Evolutionary conservation across 2,113 vertebrate genomes (phyloP), one percentile per base, ranked within the genome.

Genomic region (Poeciliopsis turrubarensis): DNA sequence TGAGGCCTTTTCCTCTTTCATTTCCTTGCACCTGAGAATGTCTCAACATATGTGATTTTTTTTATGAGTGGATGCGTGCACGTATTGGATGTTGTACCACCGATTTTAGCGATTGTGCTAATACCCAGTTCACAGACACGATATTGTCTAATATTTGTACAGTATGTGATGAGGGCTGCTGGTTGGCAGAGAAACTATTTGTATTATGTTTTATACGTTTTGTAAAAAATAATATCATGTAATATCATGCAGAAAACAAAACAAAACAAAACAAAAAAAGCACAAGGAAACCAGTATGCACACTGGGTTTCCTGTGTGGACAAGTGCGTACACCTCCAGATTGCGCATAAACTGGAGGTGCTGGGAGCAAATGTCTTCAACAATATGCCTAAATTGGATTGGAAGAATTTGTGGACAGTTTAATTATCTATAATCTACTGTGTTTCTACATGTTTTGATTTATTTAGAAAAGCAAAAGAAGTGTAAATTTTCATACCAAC

Each of bases 21-120:
- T 79, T 90, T 91, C 89, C 87, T 87, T 22, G 73, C 89, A 91
- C 88, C 90, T 93, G 87, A 27, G 39, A 19, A 26, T 72, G 60
- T 80, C 72, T 81, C 65, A 75, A 17, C 65, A 64, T 73, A 71
- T 71, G 37, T 62, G 26, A 62, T 41, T 68, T 63, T 63, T 77
- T 30, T 75, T 69, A 37, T 71, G 78, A 64, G 34, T 70, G 83
- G 30, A 68, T 64, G 69, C 79, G 67, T 75, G 74, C 51, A n/a
- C 1, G 29, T n/a, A 51, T 57, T 81, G 68, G 74, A 68, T 86
- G 81, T 78, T 60, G 66, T 76, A 87, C 86, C 81, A 83, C 81
- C 86, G 90, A 89, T 90, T 93, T 91, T 86, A 87, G 84, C 72
- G 22, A 83, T 63, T 91, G 89, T 93, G 87, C 90, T 93, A 88